Base-by-base conservation (phyloP, 1,140 invertebrate genomes). In the Cydia amplana region DNA sequence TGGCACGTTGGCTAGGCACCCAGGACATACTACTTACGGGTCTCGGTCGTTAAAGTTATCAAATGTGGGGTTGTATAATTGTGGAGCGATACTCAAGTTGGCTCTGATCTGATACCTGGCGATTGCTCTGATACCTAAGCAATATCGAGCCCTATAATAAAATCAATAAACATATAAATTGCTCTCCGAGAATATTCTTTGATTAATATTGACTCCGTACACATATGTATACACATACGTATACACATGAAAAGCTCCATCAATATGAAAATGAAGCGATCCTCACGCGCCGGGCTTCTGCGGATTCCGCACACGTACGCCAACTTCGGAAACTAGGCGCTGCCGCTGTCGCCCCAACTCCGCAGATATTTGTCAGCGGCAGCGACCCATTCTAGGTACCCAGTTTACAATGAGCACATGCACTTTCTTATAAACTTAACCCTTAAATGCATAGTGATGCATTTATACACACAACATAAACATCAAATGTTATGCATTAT, bases 191-290 rank as follows among this genome's bases (percentile, higher is more conserved):
- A 23, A 1, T 20, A 55, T 18, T 55, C n/a, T 18, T 55, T 20
- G 10, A 55, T 55, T 55, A 55, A 55, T 55, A 55, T 55, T 9
- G 51, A 49, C n/a, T 55, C 51, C n/a, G 12, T 9, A 18, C 10
- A 23, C n/a, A n/a, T n/a, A n/a, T n/a, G n/a, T n/a, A n/a, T n/a
- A n/a, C n/a, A n/a, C n/a, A n/a, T n/a, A n/a, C n/a, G n/a, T n/a
- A 23, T 9, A 60, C 18, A 60, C 55, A 60, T 79, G 74, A 79
- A 79, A 78, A 81, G 79, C 79, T 78, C 78, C 73, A 76, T 78
- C 78, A 78, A 78, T 80, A 79, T 79, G 74, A 80, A 79, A 80
- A 82, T 79, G 72, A 70, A 80, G 75, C 79, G 77, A 79, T 80
- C 78, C 72, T 75, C 76, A 80, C 77, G 75, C 73, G 72, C 72